A percentile compares a stretch with the other conserved stretches of the same genome.
phyloP scores from a whole-genome alignment of 2,113 vertebrate species.

The Syrmaticus mikado region DNA sequence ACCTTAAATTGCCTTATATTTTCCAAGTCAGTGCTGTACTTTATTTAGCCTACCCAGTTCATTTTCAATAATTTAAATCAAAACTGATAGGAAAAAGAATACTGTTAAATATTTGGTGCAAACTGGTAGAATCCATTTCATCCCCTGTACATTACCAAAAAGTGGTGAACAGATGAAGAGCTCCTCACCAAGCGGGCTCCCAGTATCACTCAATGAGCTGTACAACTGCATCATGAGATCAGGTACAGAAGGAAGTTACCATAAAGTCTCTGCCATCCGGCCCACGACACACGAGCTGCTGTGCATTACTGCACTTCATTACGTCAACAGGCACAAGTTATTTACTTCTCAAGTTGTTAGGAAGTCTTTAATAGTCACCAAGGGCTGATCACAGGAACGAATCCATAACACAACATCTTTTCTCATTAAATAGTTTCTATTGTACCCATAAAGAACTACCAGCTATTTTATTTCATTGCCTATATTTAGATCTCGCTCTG shows the following conservation, averaged over 20 bases:
- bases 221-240: neutral
- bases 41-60: neutral
- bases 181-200: neutral
- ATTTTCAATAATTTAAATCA: neutral
- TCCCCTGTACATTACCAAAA: neutral
- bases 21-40: neutral
- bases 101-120: neutral
- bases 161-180: neutral
- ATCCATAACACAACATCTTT: neutral
- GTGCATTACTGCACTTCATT: neutral
- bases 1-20: neutral
- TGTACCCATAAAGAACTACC: neutral
- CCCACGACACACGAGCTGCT: too few relatives aligned
- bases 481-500: neutral
- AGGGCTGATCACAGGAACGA: neutral
- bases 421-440: neutral
- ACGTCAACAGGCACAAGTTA: neutral
- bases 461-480: neutral
- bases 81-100: neutral
- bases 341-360: neutral
- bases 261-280: neutral
- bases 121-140: neutral
- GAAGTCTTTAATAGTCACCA: neutral
- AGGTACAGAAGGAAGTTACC: neutral
- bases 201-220: neutral